Conservation (phyloP, 1,140 invertebrate genomes). For the Temnothorax nylanderi region DNA sequence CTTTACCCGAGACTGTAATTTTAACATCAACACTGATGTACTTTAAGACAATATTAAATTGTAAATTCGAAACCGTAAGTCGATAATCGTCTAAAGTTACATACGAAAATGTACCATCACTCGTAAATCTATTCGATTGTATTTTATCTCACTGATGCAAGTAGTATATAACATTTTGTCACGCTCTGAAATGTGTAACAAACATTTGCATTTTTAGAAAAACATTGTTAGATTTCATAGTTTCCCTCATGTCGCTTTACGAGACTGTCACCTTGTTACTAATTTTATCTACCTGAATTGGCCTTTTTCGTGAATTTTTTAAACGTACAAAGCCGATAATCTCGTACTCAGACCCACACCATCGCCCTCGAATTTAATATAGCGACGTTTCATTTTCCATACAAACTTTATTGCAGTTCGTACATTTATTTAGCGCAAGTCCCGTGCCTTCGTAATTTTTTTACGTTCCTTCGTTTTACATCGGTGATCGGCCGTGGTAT, state of each 20-base stretch:
- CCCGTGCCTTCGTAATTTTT: background rate
- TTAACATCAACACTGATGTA: background rate
- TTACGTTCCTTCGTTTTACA: slow-evolving; percentile 34
- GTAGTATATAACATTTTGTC: background rate
- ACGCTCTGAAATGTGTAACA: background rate
- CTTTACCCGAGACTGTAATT: background rate
- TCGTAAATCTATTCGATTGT: background rate
- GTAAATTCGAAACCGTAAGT: background rate
- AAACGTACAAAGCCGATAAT: background rate
- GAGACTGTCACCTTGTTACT: background rate
- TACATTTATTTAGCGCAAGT: slow-evolving; percentile 18
- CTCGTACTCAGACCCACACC: background rate
- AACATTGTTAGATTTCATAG: background rate
- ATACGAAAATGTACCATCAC: background rate
- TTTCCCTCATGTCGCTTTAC: background rate
- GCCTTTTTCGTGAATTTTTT: background rate
- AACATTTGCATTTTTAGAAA: background rate
- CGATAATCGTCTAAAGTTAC: background rate
- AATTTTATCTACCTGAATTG: background rate
- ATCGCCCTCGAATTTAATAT: background rate
- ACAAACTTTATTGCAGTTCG: slow-evolving; percentile 10
- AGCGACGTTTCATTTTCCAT: background rate
- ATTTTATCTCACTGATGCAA: background rate
- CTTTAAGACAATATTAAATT: background rate
- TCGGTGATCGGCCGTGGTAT: background rate